These are phyloP conservation scores for Remorina albescens DNA, from an alignment of 2,797 vertebrate species.

Conservation along the genomic window DNA sequence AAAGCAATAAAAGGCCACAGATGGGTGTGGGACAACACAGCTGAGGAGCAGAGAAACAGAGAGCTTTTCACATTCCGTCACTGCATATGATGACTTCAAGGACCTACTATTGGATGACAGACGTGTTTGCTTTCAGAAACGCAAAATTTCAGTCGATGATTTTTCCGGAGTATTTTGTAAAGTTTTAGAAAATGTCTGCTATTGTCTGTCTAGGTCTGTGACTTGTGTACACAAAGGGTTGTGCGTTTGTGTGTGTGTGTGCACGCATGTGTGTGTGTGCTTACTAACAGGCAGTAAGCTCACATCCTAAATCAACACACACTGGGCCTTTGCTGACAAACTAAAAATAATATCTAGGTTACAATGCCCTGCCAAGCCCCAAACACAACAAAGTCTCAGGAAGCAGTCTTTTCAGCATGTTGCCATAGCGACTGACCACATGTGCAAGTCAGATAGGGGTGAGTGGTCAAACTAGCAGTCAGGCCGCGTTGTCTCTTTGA, in stretches of 20 bases:
- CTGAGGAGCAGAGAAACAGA: slow-evolving; percentile 70
- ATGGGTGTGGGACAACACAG: slow-evolving; percentile 77
- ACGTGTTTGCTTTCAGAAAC: slow-evolving; percentile 40
- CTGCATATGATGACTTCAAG: slow-evolving; percentile 61
- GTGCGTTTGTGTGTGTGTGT: slow-evolving; percentile 8
- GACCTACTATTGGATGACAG: slow-evolving; percentile 63
- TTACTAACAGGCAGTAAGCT: slow-evolving; percentile 51
- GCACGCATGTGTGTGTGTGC: slow-evolving; percentile 9
- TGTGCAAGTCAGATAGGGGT: slow-evolving; percentile 77
- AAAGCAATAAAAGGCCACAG: slow-evolving; percentile 77
- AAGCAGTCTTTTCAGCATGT: slow-evolving; percentile 74
- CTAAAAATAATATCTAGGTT: slow-evolving; percentile 86
- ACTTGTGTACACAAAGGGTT: slow-evolving; percentile 39
- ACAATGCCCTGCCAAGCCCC: slow-evolving; percentile 76
- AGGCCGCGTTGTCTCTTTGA: slow-evolving; percentile 75
- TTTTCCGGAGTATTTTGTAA: slow-evolving; percentile 28
- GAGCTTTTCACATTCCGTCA: slow-evolving; percentile 74
- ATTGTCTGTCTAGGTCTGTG: slow-evolving; percentile 14
- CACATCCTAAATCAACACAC: slow-evolving; percentile 73
- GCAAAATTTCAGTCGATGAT: slow-evolving; percentile 29
- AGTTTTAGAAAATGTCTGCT: slow-evolving; percentile 17
- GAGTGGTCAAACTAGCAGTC: slow-evolving; percentile 77
- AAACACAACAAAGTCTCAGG: slow-evolving; percentile 80
- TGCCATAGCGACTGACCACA: slow-evolving; percentile 73
- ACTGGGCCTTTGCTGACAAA: slow-evolving; percentile 62